These are phyloP conservation scores for Reinhardtius hippoglossoides DNA, from an alignment of 2,113 vertebrate species.

Conservation along the genomic window DNA sequence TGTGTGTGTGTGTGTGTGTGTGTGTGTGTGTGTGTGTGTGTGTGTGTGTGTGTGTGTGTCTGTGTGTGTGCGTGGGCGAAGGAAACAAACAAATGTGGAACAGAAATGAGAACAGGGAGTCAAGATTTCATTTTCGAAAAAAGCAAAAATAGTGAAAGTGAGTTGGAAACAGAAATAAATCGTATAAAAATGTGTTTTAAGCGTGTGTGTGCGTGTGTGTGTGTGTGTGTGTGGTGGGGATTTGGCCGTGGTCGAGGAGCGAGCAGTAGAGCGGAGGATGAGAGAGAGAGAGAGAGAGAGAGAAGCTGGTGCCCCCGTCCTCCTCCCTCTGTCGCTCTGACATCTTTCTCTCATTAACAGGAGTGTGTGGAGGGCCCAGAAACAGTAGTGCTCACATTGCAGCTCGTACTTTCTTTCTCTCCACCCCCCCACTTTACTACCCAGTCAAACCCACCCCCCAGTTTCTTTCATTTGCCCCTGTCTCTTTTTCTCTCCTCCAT, in stretches of 20 bases:
- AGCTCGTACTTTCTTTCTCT: slow-evolving; percentile 36
- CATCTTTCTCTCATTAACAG: slow-evolving; percentile 85
- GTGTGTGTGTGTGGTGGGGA: too few relatives aligned
- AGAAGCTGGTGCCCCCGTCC: slow-evolving; percentile 50
- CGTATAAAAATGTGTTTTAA: background rate
- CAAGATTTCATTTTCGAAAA: background rate
- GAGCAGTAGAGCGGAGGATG: too few relatives aligned
- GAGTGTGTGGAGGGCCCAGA: slow-evolving; percentile 70
- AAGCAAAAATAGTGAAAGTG: background rate
- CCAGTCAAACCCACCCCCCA: background rate
- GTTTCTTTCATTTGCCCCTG: slow-evolving; percentile 24
- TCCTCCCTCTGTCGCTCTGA: slow-evolving; percentile 48
- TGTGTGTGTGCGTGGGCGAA: background rate
- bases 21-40: background rate
- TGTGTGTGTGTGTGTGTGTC: background rate
- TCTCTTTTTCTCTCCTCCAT: slow-evolving; percentile 17
- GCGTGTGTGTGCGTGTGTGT: slow-evolving; percentile 20
- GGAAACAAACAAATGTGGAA: background rate
- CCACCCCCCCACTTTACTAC: slow-evolving; percentile 42
- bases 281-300: slow-evolving; percentile 6
- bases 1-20: slow-evolving; percentile 17
- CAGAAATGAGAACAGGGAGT: too few relatives aligned
- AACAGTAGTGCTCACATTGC: slow-evolving; percentile 82
- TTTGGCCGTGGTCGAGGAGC: too few relatives aligned
- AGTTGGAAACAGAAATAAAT: background rate